phyloP scores from a whole-genome alignment of 2,797 vertebrate species.

The Gymnoscopelus microlampas region DNA sequence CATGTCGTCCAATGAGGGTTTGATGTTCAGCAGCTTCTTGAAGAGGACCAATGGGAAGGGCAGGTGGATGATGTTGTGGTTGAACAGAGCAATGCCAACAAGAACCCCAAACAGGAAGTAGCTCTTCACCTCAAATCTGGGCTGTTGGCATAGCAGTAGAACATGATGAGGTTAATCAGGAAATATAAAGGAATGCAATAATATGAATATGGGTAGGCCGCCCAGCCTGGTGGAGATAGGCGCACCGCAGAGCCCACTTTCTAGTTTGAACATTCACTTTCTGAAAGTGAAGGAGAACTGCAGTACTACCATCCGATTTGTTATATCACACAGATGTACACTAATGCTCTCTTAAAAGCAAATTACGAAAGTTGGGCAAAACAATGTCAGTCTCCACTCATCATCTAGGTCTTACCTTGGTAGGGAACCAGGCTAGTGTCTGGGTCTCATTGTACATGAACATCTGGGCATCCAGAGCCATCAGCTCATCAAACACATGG shows the following conservation, averaged over 20 bases:
- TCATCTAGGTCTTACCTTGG: conserved; percentile 77
- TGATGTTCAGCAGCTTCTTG: conserved; percentile 90
- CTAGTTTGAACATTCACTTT: too few species aligned
- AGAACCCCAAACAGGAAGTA: conserved; percentile 95
- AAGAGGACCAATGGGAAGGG: conserved; percentile 92
- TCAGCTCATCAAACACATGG: conserved; percentile 87
- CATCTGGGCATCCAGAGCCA: conserved; percentile 86
- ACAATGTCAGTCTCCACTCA: too few species aligned
- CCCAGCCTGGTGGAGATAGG: too few species aligned
- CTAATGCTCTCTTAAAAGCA: too few species aligned
- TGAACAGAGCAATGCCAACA: conserved; percentile 95
- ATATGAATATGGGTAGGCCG: too few species aligned
- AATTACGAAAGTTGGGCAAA: too few species aligned
- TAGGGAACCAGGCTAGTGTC: conserved; percentile 93
- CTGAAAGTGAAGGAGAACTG: too few species aligned
- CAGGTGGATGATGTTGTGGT: conserved; percentile 90
- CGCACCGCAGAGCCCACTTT: too few species aligned
- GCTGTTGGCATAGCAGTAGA: conserved; percentile 76
- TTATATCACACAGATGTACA: too few species aligned
- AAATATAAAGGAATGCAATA: too few species aligned
- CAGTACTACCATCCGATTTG: too few species aligned
- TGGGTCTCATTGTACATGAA: conserved; percentile 87
- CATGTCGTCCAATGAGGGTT: conserved; percentile 90
- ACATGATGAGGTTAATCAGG: not conserved
- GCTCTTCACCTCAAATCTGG: conserved; percentile 84